Base-by-base conservation (phyloP, 2,797 vertebrate species). In the Lycodopsis pacificus region DNA sequence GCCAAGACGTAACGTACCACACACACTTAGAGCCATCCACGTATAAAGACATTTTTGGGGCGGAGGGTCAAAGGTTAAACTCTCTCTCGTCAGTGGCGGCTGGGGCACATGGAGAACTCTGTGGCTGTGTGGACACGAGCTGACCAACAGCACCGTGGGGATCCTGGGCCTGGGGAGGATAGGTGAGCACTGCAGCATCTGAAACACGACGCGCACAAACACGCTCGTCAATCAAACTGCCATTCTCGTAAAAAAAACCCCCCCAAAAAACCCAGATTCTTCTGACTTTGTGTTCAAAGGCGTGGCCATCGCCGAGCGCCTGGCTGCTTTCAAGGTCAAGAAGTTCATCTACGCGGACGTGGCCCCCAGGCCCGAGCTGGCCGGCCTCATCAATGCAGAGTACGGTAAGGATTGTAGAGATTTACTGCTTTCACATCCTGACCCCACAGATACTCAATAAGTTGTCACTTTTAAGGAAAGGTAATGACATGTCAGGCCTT, bases 271-370 rank as follows among this genome's bases (percentile, higher is more conserved):
- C n/a, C 1, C 48, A 8, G 20, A 46, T 48, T 25, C 30, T 58
- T 75, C 51, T 27, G 13, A 71, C 32, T 71, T 64, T 87, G 63
- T 79, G 20, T 51, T 63, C 38, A 20, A 44, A 97, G 96, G 96
- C 57, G 92, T 96, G 81, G 95, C 96, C 14, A 96, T 97, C 2
- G 95, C 94, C 32, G 93, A 96, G 49, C 95, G 96, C 7, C 88
- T 97, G 69, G 96, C 95, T 49, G 93, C 96, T 42, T 97, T 97
- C 83, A 96, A 96, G 78, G 95, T 97, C 13, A 96, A 96, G 86
- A 96, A 91, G 82, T 96, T 97, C 81, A 93, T 97, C 61, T 97
- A 97, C 86, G 94, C 95, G 44, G 96, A 97, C 61, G 85, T 94
- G 22, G 91, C 32, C 4, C 95, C 93, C 3, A 94, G 95, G 75